Evolutionary conservation across 2,888 invertebrate genomes (phyloP).

Genomic region (Oeneis ivallda): DNA sequence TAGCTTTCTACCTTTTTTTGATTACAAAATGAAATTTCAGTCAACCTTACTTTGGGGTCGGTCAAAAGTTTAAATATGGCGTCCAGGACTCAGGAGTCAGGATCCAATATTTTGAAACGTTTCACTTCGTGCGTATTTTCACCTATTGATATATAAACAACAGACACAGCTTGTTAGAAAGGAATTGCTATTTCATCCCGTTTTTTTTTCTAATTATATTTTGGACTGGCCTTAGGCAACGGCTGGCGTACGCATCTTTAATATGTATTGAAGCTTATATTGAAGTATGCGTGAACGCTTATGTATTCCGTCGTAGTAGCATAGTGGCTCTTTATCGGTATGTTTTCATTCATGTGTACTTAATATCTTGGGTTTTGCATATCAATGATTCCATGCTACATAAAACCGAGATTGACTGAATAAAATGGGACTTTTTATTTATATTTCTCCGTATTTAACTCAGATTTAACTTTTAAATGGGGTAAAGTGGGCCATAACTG

Average conservation of each 20-base stretch:
- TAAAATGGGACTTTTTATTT: conserved; percentile 24
- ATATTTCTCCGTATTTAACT: conserved; percentile 23
- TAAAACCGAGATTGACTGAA: conserved; percentile 22
- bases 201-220: too few relatives aligned
- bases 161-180: neutral
- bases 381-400: conserved; percentile 20
- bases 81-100: neutral
- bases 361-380: neutral
- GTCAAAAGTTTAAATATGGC: conserved; percentile 2
- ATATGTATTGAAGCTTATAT: too few relatives aligned
- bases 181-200: neutral
- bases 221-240: too few relatives aligned
- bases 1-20: neutral
- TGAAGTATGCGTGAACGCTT: too few relatives aligned
- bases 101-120: neutral
- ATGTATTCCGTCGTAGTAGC: too few relatives aligned
- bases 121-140: neutral
- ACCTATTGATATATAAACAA: neutral
- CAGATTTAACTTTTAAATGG: conserved; percentile 25
- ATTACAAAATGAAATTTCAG: neutral
- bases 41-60: neutral
- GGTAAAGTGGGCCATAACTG: conserved; percentile 26
- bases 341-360: neutral
- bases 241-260: too few relatives aligned
- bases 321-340: too few relatives aligned